Evolutionary conservation across 2,113 vertebrate genomes (phyloP), one percentile per base, ranked within the genome.

Genomic region (Macquaria australasica): DNA sequence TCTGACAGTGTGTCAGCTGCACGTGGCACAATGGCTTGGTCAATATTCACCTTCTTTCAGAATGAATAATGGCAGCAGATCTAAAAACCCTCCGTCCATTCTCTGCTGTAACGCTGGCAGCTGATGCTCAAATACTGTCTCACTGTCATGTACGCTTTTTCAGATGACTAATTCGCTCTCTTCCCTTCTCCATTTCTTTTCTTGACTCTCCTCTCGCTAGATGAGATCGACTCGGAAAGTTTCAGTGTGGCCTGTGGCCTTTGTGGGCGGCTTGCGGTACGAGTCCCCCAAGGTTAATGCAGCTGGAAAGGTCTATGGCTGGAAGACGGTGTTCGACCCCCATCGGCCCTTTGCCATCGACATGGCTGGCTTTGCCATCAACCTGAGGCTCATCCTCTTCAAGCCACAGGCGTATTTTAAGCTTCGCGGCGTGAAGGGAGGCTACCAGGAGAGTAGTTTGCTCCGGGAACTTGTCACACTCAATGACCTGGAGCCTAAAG

Each of bases 351-450:
- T 99, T 25, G 98, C 98, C 28, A 99, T 99, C 31, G 98, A 99
- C 96, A 99, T 99, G 98, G 98, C 98, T 0, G 98, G 98, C 16
- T 99, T 99, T 11, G 97, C 98, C 0, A 96, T 99, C 94, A 99
- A 99, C 95, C 96, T 99, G 79, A 89, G 97, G 10, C 97, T 99
- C 60, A 97, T 99, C 60, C 97, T 99, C 21, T 97, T 98, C 94
- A 96, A 98, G 87, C 97, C 97, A 18, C 98, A 99, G 96, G 98
- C 98, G 2, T 99, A 99, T 94, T 99, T 99, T 93, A 99, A 99
- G 87, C 96, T 99, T 55, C 97, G 98, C 0, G 98, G 98, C 0
- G 98, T 99, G 66, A 99, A 99, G 89, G 98, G 97, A 1, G 98
- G 98, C 82, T 99, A 99, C 94, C 98, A 99, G 89, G 98, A 99